These are phyloP conservation scores for Ophraella communa DNA, from an alignment of 2,888 invertebrate species.

Conservation along the genomic window DNA sequence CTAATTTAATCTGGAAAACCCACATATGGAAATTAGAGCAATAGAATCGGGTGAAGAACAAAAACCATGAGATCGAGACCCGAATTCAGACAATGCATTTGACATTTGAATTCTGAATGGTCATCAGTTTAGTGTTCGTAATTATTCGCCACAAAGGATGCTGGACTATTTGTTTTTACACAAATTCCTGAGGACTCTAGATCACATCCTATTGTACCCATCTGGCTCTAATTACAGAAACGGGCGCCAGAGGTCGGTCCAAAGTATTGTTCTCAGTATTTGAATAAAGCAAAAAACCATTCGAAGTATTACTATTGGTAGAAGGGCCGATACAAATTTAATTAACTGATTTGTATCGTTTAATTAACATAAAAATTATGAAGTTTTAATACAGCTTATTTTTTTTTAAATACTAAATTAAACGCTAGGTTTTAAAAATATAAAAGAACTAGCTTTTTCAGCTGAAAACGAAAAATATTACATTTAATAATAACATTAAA, in stretches of 20 bases:
- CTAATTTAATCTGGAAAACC: no score
- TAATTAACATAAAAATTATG: no score
- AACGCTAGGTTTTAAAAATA: no score
- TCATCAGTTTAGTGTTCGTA: conserved; percentile 27
- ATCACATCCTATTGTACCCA: conserved; percentile 35
- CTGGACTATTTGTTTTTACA: conserved; percentile 40
- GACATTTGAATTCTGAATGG: conserved; percentile 30
- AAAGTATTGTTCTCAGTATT: conserved; percentile 14
- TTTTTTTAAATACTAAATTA: no score
- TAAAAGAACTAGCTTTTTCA: no score
- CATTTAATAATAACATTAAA: no score
- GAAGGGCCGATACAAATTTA: neutral
- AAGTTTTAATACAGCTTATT: no score
- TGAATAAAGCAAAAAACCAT: conserved; percentile 7
- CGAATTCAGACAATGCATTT: conserved; percentile 25
- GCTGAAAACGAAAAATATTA: no score
- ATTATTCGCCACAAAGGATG: conserved; percentile 37
- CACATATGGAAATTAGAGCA: conserved; percentile 7
- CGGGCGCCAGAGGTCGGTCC: conserved; percentile 13
- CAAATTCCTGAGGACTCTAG: conserved; percentile 29
- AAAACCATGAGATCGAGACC: neutral
- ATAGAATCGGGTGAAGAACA: neutral
- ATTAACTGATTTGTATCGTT: neutral
- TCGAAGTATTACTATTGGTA: neutral
- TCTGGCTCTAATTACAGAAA: conserved; percentile 38